These are phyloP conservation scores for Tupaia tana DNA, from an alignment of 2,113 vertebrate species.

Conservation along the genomic window DNA sequence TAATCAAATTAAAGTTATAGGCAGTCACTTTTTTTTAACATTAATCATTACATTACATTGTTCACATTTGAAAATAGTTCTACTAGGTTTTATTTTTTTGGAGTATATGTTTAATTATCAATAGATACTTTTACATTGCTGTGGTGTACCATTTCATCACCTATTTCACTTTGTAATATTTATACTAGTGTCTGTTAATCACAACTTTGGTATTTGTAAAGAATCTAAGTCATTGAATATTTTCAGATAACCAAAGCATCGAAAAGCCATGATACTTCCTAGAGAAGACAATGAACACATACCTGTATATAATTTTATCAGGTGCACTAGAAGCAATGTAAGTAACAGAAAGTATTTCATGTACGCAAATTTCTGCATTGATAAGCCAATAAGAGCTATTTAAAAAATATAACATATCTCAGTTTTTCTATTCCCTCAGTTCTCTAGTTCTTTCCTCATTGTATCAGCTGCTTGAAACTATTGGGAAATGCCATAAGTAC, in stretches of 20 bases:
- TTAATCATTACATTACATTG: no score
- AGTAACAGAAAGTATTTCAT: not conserved
- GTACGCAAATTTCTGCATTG: not conserved
- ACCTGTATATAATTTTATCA: conserved; percentile 1
- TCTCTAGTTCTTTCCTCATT: not conserved
- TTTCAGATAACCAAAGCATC: conserved; percentile 13
- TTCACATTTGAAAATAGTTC: no score
- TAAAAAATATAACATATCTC: not conserved
- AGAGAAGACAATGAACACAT: not conserved
- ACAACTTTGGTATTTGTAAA: conserved; percentile 13
- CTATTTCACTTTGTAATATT: no score
- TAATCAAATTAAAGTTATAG: no score
- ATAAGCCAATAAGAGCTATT: conserved; percentile 9
- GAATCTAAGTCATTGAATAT: conserved; percentile 11
- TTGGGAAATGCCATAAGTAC: not conserved
- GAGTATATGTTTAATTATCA: no score
- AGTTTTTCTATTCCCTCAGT: not conserved
- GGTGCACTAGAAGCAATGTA: not conserved
- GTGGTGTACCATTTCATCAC: no score
- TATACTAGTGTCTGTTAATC: no score
- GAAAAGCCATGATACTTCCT: not conserved
- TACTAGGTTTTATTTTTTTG: no score
- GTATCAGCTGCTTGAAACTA: not conserved
- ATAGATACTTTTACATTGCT: no score
- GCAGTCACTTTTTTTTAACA: no score